A percentile compares a stretch with the other conserved stretches of the same genome.
Conservation (phyloP, 2,888 invertebrate species). For the Tenthredo mesomela region DNA sequence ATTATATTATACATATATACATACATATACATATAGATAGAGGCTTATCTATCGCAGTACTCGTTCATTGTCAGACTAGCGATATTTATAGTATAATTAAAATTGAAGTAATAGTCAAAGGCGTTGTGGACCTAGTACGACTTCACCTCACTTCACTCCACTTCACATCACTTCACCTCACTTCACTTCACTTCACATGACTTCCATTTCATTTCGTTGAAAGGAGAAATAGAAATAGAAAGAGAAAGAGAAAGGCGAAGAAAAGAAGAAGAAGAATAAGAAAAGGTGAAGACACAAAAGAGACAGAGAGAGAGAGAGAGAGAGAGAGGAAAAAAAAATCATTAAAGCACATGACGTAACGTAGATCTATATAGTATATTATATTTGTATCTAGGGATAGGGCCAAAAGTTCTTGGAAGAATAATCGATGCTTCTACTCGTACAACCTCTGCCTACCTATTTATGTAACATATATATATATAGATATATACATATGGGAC, state of each 20-base stretch:
- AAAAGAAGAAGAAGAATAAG: neutral
- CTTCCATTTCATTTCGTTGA: neutral
- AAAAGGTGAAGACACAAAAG: conserved; percentile 10
- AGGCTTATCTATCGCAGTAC: neutral
- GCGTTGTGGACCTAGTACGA: neutral
- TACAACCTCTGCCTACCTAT: neutral
- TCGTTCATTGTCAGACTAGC: neutral
- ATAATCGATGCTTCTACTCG: conserved; percentile 13
- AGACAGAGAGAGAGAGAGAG: neutral
- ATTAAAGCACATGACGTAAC: conserved; percentile 4
- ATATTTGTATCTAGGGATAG: neutral
- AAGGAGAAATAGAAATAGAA: neutral
- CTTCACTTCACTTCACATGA: neutral
- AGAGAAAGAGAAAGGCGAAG: neutral
- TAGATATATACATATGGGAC: neutral
- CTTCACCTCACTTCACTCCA: neutral
- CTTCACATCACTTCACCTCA: neutral
- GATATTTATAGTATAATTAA: conserved; percentile 41
- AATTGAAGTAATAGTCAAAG: conserved; percentile 18
- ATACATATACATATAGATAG: neutral
- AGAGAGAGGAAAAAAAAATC: neutral
- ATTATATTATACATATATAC: neutral
- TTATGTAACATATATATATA: neutral
- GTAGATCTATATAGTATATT: no score
- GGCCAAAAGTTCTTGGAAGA: conserved; percentile 6